Base-by-base conservation (phyloP, 2,113 vertebrate genomes). In the Aptenodytes patagonicus region DNA sequence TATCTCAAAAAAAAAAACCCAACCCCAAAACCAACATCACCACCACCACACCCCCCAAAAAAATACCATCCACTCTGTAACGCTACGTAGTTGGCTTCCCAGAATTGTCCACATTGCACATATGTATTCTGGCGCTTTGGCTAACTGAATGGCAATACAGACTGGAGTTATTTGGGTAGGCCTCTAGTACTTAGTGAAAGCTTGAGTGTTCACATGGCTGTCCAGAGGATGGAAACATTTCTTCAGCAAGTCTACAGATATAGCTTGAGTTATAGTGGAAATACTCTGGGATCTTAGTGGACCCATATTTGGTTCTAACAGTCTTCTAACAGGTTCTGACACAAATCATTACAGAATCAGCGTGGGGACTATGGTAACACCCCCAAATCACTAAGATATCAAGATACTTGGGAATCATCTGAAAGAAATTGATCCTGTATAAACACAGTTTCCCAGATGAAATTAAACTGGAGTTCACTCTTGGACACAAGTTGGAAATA, bases 151-250 rank as follows among this genome's bases (percentile, higher is more conserved):
- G 36, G 36, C 36, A 36, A 36, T 36, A 36, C 36, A 36, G 36
- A 36, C 36, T 36, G 36, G 36, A 36, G n/a, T 42, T 83, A 83
- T 46, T 8, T 36, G 38, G 14, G 31, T 20, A 82, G 46, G 61
- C 7, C 71, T 66, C 70, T 7, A 60, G n/a, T 6, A 55, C 15
- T 19, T 10, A 51, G 18, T 17, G 29, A 83, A 70, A 89, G 40
- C 46, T n/a, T 28, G 51, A 65, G 11, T 12, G 31, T 34, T 70
- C 61, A 57, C 0, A 0, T 5, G 22, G 32, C 55, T 86, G n/a
- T 21, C 34, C 51, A 38, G 40, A 61, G 42, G 16, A 90, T 3
- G 32, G 46, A 87, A 91, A 68, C 10, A n/a, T 22, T 72, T 83
- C 47, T 87, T n/a, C 31, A 89, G 47, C 42, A 80, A 71, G 28